Percentiles rank a stretch among this genome's conserved stretches.
phyloP scores from a whole-genome alignment of 2,113 vertebrate genomes.

The Oryzias melastigma region DNA sequence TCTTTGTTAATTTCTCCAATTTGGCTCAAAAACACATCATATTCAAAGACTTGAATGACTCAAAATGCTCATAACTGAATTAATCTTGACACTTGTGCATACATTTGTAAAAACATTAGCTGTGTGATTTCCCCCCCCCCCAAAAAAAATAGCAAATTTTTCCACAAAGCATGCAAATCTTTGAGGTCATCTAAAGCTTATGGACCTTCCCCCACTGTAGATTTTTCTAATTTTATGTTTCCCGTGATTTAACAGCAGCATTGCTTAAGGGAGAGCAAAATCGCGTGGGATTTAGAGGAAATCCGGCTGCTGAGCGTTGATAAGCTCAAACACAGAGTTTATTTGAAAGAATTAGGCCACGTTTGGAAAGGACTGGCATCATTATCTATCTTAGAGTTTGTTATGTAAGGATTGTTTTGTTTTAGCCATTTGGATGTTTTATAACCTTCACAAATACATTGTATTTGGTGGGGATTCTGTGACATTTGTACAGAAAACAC shows the following conservation, averaged over 20 bases:
- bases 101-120: too few relatives aligned
- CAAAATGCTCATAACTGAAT: too few relatives aligned
- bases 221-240: constrained; percentile 4
- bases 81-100: too few relatives aligned
- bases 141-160: neutral
- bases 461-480: neutral
- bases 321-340: constrained; percentile 23
- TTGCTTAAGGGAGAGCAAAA: too few relatives aligned
- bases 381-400: constrained; percentile 17
- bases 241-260: constrained; percentile 1
- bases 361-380: constrained; percentile 24
- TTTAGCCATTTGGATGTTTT: constrained; percentile 21
- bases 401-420: constrained; percentile 13
- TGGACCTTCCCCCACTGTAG: constrained; percentile 1
- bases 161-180: constrained; percentile 15
- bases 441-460: constrained; percentile 4
- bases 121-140: too few relatives aligned
- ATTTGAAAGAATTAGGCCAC: constrained; percentile 40
- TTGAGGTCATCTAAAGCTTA: constrained; percentile 24
- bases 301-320: constrained; percentile 3
- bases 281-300: neutral
- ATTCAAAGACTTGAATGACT: too few relatives aligned
- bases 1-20: too few relatives aligned
- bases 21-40: too few relatives aligned
- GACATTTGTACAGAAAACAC: too few relatives aligned